phyloP scores from a whole-genome alignment of 2,113 vertebrate genomes.

The Ailuropoda melanoleuca region DNA sequence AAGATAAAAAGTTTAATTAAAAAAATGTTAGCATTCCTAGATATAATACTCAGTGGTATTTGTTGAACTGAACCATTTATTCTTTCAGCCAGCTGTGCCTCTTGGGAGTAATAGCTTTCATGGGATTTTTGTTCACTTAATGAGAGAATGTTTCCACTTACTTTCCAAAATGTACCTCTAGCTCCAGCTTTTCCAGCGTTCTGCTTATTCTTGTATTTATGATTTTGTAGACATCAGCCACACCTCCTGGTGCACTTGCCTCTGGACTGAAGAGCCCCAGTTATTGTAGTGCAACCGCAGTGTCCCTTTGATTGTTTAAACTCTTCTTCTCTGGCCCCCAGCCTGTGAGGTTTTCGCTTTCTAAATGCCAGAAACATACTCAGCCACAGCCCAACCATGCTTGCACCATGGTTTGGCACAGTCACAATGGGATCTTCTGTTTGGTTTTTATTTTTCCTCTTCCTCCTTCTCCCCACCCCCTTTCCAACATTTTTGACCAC shows the following conservation, averaged over 20 bases:
- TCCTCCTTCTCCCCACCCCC: neutral
- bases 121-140: constrained; percentile 44
- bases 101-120: neutral
- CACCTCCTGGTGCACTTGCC: neutral
- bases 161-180: neutral
- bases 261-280: neutral
- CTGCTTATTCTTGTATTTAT: neutral
- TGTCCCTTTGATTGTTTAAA: neutral
- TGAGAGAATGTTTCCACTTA: neutral
- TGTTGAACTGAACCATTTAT: constrained; percentile 29
- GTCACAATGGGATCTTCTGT: neutral
- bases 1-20: constrained; percentile 52
- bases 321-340: neutral
- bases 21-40: neutral
- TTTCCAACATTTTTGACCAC: neutral
- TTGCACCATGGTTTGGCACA: no score
- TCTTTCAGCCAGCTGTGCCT: neutral
- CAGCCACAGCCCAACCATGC: neutral
- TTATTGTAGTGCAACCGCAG: neutral
- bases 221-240: neutral
- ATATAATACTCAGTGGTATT: constrained; percentile 35
- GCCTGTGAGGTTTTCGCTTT: neutral
- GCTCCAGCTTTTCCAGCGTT: neutral
- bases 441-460: neutral
- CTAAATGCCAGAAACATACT: neutral